phyloP scores from a whole-genome alignment of 2,888 invertebrate genomes.

The Oeneis ivallda region DNA sequence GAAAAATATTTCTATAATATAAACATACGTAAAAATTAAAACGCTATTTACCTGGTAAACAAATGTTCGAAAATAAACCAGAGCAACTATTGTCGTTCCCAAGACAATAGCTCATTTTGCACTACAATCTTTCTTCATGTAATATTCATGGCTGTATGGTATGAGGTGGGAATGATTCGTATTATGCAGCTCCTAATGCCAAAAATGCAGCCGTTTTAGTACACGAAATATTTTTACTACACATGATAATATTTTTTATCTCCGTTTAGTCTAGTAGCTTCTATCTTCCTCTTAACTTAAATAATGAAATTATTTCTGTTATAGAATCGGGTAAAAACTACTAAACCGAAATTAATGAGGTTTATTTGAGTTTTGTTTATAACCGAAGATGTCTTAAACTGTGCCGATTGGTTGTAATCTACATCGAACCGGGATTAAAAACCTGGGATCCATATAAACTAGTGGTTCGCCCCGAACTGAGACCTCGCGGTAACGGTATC shows the following conservation, averaged over 20 bases:
- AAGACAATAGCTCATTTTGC: constrained; percentile 55
- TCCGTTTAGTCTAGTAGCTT: no score
- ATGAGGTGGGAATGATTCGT: constrained; percentile 28
- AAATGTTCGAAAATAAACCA: constrained; percentile 51
- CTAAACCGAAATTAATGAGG: no score
- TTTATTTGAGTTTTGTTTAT: no score
- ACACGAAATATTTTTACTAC: neutral
- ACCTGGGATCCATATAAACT: no score
- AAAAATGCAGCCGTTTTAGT: neutral
- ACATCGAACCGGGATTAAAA: no score
- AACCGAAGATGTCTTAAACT: no score
- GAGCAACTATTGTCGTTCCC: constrained; percentile 51
- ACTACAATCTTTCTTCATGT: constrained; percentile 47
- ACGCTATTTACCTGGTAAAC: constrained; percentile 35
- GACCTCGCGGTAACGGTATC: no score
- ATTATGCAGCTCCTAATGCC: constrained; percentile 5
- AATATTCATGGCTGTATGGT: constrained; percentile 42
- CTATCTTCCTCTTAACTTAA: no score
- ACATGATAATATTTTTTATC: neutral
- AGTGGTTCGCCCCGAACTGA: no score
- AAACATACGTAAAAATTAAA: constrained; percentile 36
- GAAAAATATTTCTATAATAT: neutral
- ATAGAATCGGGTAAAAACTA: no score
- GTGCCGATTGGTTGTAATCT: no score
- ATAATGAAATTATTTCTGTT: no score